Base-by-base conservation (phyloP, 2,113 vertebrate species). In the Pholis gunnellus region DNA sequence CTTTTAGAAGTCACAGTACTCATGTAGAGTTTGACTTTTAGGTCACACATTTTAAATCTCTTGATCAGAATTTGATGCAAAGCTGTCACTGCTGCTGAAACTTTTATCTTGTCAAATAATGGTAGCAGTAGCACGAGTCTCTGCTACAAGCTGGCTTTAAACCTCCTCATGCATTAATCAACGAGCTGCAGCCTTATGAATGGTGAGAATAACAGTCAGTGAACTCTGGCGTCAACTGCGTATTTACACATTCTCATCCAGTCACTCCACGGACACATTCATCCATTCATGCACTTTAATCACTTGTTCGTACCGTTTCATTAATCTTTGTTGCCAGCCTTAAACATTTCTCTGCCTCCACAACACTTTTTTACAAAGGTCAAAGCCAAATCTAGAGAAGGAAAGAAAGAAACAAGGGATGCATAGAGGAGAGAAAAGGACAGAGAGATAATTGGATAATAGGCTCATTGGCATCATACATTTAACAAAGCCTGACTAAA, bases 381-480 rank as follows among this genome's bases (percentile, higher is more conserved):
- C 72, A 91, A 2, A 48, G 63, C 48, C 29, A 75, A 54, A 87
- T 56, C 69, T 27, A 85, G 34, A 76, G 27, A 70, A 46, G 54
- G 65, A 74, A 44, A 57, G 17, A 54, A 38, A 46, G 27, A 64
- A 50, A 73, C 59, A 34, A 64, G 10, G 78, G 25, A 6, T 15
- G 13, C 5, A 11, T 15, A 11, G 29, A 67, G n/a, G 11, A 66
- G 9, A 78, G 59, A 31, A 40, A 82, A 60, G 54, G 68, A 54
- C 46, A 57, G 31, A 44, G 22, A 60, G 57, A 40, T 72, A 78
- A 63, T 84, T 81, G 20, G 18, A 29, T 38, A 13, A 42, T 34
- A 69, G 73, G 65, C 25, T 82, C 82, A 84, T 90, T 87, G 78
- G 50, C 20, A 2, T 15, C 29, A 50, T 22, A 40, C 59, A 54